phyloP scores from a whole-genome alignment of 2,797 vertebrate genomes.

The Graptemys geographica region DNA sequence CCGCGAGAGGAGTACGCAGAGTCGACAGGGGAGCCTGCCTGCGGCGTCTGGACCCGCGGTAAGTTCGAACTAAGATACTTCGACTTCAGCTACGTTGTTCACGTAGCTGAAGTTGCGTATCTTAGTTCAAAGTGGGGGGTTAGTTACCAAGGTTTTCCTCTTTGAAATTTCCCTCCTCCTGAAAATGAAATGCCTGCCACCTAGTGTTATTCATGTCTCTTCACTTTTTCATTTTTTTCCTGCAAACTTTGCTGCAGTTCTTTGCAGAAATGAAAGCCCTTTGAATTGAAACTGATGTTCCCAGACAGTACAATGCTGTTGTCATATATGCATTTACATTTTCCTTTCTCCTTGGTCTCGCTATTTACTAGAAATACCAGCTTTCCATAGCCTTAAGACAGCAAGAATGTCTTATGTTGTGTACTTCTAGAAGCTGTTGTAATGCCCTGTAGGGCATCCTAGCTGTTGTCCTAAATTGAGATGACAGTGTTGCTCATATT shows the following conservation, averaged over 20 bases:
- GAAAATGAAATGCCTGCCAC: slow-evolving; percentile 20
- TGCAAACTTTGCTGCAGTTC: slow-evolving; percentile 1
- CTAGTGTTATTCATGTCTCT: slow-evolving; percentile 13
- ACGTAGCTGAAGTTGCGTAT: no score
- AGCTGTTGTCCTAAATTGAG: slow-evolving; percentile 87
- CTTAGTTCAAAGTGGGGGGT: no score
- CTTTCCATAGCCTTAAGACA: slow-evolving; percentile 79
- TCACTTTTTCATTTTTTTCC: neutral
- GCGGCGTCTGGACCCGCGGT: no score
- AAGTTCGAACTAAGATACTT: no score
- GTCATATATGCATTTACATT: slow-evolving; percentile 67
- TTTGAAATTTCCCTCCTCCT: slow-evolving; percentile 14
- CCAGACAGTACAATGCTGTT: slow-evolving; percentile 45
- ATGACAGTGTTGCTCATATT: slow-evolving; percentile 87
- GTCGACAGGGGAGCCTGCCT: no score
- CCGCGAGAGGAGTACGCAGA: no score
- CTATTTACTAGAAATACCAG: slow-evolving; percentile 79
- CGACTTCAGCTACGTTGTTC: no score
- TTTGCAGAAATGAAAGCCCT: slow-evolving; percentile 39
- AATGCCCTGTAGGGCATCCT: slow-evolving; percentile 81
- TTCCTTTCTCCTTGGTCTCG: slow-evolving; percentile 70
- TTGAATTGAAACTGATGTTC: slow-evolving; percentile 50
- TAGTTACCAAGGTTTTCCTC: neutral
- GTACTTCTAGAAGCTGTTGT: slow-evolving; percentile 79
- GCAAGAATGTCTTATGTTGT: slow-evolving; percentile 68